Conservation (phyloP, 2,797 vertebrate species). For the Catostomus latipinnis region DNA sequence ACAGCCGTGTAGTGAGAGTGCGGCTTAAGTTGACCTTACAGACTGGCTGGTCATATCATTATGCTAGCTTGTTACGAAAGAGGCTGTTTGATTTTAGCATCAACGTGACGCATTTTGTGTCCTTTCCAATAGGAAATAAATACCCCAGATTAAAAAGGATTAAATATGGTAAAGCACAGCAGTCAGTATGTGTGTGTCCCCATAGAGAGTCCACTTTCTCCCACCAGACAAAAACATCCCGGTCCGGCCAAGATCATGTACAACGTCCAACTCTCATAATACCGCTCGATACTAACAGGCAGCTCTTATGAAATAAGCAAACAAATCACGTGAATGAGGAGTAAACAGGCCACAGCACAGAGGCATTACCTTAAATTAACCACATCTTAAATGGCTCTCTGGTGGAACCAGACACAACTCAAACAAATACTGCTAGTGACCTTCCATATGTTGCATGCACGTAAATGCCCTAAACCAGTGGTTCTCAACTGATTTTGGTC, state of each 20-base stretch:
- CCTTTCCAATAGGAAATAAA: conserved; percentile 70
- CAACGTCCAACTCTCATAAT: background rate
- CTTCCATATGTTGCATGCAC: background rate
- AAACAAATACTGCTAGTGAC: background rate
- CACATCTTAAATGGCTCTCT: conserved; percentile 5
- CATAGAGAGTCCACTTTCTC: background rate
- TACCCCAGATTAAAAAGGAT: conserved; percentile 80
- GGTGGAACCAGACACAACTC: background rate
- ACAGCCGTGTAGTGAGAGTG: too few species aligned
- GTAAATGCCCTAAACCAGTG: background rate
- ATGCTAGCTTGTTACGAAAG: conserved; percentile 60
- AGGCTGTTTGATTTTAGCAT: conserved; percentile 68
- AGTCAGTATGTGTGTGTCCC: conserved; percentile 37
- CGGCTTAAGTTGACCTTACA: conserved; percentile 48
- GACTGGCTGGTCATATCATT: conserved; percentile 61
- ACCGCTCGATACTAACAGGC: background rate
- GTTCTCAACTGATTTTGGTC: too few species aligned
- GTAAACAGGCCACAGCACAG: background rate
- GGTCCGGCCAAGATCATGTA: conserved; percentile 35
- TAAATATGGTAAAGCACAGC: conserved; percentile 70
- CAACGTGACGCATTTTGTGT: conserved; percentile 65
- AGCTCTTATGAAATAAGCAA: conserved; percentile 28
- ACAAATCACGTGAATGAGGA: conserved; percentile 26
- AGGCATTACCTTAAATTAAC: background rate
- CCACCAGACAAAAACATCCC: background rate